Evolutionary conservation across 2,888 invertebrate genomes (phyloP), one percentile per base, ranked within the genome.

Genomic region (Andrena hattorfiana): DNA sequence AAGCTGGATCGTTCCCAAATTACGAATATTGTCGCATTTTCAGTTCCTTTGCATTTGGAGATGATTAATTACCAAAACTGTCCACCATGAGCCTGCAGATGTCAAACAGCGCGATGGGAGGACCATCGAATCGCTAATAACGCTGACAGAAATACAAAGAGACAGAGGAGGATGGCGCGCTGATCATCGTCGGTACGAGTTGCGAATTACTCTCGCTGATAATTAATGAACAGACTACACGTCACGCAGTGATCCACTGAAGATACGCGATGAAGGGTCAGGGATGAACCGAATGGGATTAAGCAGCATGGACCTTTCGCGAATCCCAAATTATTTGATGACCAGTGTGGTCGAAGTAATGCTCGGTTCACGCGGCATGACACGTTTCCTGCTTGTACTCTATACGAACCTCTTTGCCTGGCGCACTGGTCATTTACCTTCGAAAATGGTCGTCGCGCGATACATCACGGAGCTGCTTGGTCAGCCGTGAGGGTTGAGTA

Each of bases 261-360:
- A 70, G 63, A 59, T 63, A 62, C 5, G 7, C 28, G 30, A 23
- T n/a, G 63, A 63, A 56, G 63, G 28, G 4, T 5, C 8, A 3
- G 3, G n/a, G 26, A 77, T 71, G 62, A 77, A 28, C 59, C 28
- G 20, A 16, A 20, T 10, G 62, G 51, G 42, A 54, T 42, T 13
- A 13, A 54, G 13, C 42, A 60, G 76, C 79, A 81, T 85, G 77
- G 80, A 84, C 74, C 86, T 86, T 83, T 87, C 73, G 84, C 80
- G 78, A 84, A 87, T 85, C 71, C 80, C 66, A 77, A 85, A 87
- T 87, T 82, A 80, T 82, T 84, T 71, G 81, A 85, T 83, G 77
- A 84, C 68, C 78, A 75, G 73, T 63, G 81, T 71, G 81, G 84
- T 81, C 75, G 72, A 81, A 82, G 85, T 86, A 86, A 86, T 83